Evolutionary conservation across 1,140 invertebrate genomes (phyloP).

Genomic region (Lepidurus arcticus): DNA sequence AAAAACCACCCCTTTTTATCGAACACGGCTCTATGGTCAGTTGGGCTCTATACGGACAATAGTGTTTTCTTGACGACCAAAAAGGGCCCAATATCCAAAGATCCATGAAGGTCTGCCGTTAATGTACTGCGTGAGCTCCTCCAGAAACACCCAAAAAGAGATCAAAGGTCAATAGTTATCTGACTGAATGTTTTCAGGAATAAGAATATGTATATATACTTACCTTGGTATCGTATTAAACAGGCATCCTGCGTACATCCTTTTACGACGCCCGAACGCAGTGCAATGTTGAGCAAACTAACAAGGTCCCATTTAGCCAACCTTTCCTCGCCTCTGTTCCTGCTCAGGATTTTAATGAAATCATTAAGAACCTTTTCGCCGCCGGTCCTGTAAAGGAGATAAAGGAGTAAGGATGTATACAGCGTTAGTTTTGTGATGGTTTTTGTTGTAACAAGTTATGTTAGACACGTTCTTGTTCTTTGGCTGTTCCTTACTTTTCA

Average conservation of each 20-base stretch:
- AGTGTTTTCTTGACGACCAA: not conserved
- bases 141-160: too few species aligned
- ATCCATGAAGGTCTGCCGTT: not conserved
- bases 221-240: not conserved
- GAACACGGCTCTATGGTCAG: conserved; percentile 1
- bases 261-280: not conserved
- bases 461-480: too few species aligned
- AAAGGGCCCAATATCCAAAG: not conserved
- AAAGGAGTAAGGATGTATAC: not conserved
- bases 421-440: too few species aligned
- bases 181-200: too few species aligned
- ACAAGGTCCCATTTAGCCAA: conserved; percentile 6
- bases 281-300: not conserved
- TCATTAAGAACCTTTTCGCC: not conserved
- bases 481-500: too few species aligned
- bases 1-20: not conserved
- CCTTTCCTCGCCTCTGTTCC: not conserved
- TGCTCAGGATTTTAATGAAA: conserved; percentile 19
- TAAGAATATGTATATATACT: too few species aligned
- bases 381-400: not conserved
- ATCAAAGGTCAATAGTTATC: too few species aligned
- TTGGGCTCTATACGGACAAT: not conserved
- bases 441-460: too few species aligned
- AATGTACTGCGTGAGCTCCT: too few species aligned
- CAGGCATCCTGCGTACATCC: not conserved